Base-by-base conservation (phyloP, 2,888 invertebrate species). In the Cylindroiulus punctatus region DNA sequence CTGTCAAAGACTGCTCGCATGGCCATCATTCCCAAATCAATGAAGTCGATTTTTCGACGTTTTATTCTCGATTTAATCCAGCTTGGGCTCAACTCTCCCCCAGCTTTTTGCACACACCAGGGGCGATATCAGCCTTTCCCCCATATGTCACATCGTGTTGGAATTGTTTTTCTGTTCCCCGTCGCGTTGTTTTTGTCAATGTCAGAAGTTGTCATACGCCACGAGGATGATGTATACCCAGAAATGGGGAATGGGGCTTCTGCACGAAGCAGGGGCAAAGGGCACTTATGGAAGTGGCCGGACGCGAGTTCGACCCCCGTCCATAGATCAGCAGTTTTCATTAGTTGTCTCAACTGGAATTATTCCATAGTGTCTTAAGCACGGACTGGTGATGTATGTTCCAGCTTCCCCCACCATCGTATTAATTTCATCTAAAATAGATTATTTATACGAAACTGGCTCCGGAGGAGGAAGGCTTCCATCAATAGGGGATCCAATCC, bases 51-150 rank as follows among this genome's bases (percentile, higher is more conserved):
- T 52, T n/a, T n/a, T 52, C n/a, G 52, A 52, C 52, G 52, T 52
- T 52, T 52, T 52, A 52, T 52, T 52, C 52, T 52, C 52, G 52
- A 52, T 52, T 52, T 52, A 52, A 52, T 52, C 52, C 52, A 52
- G 12, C 52, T 52, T 52, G 3, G 52, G 52, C 52, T 52, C 52
- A 19, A 17, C n/a, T n/a, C 52, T n/a, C 52, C 52, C 52, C 52
- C 1, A 5, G n/a, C 1, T 52, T 52, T 52, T 12, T 52, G 52
- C 52, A 52, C 52, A 1, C 52, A 52, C 52, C 47, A 5, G 47
- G 47, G 47, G 14, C 47, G 47, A 47, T 10, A 5, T 17, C 47
- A 17, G 47, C 47, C 47, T 5, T 40, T 40, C 47, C 52, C n/a
- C 52, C n/a, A 52, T 52, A n/a, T 52, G 52, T 52, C 52, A n/a